Conservation (phyloP, 2,113 vertebrate species). For the Bufo gargarizans region DNA sequence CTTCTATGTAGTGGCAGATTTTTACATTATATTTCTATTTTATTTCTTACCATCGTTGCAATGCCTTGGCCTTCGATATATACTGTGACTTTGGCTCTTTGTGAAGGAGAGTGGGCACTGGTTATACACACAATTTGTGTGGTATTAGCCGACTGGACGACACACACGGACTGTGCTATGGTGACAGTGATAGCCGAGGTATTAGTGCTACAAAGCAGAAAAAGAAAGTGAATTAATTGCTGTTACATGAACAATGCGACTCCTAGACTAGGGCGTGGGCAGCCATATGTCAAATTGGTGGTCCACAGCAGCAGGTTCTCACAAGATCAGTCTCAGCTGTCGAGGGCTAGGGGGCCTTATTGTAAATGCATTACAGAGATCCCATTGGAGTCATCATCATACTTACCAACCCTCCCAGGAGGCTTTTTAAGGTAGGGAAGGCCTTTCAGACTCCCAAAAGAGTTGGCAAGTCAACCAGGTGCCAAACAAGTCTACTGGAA, state of each 20-base stretch:
- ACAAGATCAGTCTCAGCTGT: neutral
- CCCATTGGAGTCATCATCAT: neutral
- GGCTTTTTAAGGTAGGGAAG: too few relatives aligned
- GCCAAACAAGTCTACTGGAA: too few relatives aligned
- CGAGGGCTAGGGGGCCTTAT: neutral
- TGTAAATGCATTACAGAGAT: neutral
- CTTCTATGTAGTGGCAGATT: too few relatives aligned
- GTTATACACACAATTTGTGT: slow-evolving; percentile 80
- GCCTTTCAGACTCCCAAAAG: too few relatives aligned
- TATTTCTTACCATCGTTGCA: slow-evolving; percentile 71
- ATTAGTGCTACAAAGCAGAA: slow-evolving; percentile 65
- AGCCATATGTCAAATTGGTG: neutral
- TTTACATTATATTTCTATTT: too few relatives aligned
- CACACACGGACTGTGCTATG: slow-evolving; percentile 75
- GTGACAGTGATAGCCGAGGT: slow-evolving; percentile 71
- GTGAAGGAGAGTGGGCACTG: slow-evolving; percentile 70
- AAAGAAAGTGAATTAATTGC: neutral
- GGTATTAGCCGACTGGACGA: slow-evolving; percentile 70
- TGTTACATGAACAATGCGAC: neutral
- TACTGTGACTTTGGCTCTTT: slow-evolving; percentile 72
- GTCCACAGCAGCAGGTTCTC: neutral
- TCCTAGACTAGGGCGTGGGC: neutral
- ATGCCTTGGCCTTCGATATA: slow-evolving; percentile 70
- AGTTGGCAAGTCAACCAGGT: too few relatives aligned
- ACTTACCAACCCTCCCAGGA: too few relatives aligned